A percentile compares a stretch with the other conserved stretches of the same genome.
Evolutionary conservation across 2,888 invertebrate genomes (phyloP).

Genomic region (Aricia artaxerxes): DNA sequence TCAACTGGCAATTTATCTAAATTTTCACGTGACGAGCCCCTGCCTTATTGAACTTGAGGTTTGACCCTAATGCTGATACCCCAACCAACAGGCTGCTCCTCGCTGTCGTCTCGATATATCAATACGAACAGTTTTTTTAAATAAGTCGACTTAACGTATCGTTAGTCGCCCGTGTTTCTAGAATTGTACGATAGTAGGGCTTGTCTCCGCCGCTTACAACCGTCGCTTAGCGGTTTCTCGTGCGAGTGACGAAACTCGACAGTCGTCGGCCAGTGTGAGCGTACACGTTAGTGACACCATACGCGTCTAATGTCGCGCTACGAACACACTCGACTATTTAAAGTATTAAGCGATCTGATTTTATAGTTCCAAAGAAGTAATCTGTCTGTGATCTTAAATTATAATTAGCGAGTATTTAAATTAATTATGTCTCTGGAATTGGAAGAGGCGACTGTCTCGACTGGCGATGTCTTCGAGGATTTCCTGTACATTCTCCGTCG

Average conservation of each 20-base stretch:
- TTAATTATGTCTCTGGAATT: constrained; percentile 83
- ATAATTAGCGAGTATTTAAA: constrained; percentile 50
- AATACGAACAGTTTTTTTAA: background rate
- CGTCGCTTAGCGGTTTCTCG: constrained; percentile 58
- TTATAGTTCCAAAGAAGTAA: constrained; percentile 65
- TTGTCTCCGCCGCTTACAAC: constrained; percentile 47
- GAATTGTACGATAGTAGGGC: constrained; percentile 33
- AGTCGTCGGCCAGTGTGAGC: constrained; percentile 57
- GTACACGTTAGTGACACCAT: constrained; percentile 51
- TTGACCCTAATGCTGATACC: constrained; percentile 27
- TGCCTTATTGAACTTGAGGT: constrained; percentile 30
- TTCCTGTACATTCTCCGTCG: constrained; percentile 85
- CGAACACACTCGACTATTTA: constrained; percentile 56
- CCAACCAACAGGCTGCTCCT: constrained; percentile 9
- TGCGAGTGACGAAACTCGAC: constrained; percentile 50
- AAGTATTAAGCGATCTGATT: constrained; percentile 63
- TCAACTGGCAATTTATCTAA: constrained; percentile 11
- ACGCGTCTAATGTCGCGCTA: constrained; percentile 48
- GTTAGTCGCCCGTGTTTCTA: constrained; percentile 8
- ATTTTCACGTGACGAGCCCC: constrained; percentile 31
- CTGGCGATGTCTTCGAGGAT: constrained; percentile 88
- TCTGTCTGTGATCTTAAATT: constrained; percentile 64
- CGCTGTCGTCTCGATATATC: background rate
- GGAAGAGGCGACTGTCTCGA: constrained; percentile 80
- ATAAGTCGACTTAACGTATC: background rate